Evolutionary conservation across 2,797 vertebrate species (phyloP), one percentile per base, ranked within the genome.

Genomic region (Champsocephalus gunnari): DNA sequence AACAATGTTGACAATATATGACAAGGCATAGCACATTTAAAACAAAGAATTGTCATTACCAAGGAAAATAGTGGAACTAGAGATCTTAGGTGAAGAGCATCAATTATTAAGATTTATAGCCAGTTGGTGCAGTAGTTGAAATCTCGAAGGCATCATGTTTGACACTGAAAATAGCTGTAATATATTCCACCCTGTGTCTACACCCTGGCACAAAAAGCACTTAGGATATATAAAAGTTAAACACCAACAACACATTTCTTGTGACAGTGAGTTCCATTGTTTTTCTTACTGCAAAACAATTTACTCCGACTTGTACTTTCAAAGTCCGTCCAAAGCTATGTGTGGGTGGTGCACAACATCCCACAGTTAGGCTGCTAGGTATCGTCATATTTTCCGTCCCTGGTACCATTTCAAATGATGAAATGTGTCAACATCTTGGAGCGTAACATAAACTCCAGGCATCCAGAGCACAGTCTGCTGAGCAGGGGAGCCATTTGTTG

Each of bases 101-200:
- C 62, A 73, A 91, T 90, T 85, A 89, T 88, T 93, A 58, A 89
- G 54, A 84, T 71, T 67, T 64, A 62, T 65, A 67, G 34, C 34
- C 34, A 28, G 28, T 69, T 32, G 32, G 32, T 62, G 61, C 58
- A 53, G 19, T 13, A 1, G 3, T 44, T 62, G 49, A 76, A 45
- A 73, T 44, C 4, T 69, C 13, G 0, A 55, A 70, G 51, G 78
- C 49, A 21, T 71, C 24, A 14, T 21, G 60, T 68, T 49, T 49
- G 66, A 50, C 14, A 9, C 44, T 47, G 58, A 73, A 66, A 84
- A 65, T 14, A 66, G 1, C 55, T 0, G 45, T 64, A 55, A 67
- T 44, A 34, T 7, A 53, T 64, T 71, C 48, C 60, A 14, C 38
- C 24, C 24, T 47, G 14, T 19, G 43, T 24, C 24, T 14, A 28